Conservation (phyloP, 2,113 vertebrate genomes). For the Cyanoderma ruficeps region DNA sequence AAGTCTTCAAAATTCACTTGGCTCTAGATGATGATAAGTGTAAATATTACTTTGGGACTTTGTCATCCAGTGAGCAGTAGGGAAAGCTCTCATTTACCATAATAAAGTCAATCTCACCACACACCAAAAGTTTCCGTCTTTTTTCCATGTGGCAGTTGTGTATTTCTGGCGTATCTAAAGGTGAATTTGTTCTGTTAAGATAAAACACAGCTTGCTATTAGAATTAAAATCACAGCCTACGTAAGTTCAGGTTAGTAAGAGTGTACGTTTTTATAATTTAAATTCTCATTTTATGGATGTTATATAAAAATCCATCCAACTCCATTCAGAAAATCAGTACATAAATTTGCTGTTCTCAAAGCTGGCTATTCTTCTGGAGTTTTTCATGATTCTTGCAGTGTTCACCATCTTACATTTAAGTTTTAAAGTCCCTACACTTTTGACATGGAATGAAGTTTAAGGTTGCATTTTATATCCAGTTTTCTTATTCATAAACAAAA, state of each 20-base stretch:
- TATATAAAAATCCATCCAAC: background rate
- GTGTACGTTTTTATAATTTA: background rate
- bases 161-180: background rate
- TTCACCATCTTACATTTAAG: background rate
- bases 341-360: background rate
- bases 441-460: background rate
- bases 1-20: background rate
- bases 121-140: background rate
- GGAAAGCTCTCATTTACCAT: background rate
- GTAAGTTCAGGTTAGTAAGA: background rate
- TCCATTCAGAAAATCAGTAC: background rate
- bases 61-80: background rate
- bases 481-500: background rate
- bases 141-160: background rate
- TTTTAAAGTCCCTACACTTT: background rate
- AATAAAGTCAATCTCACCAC: background rate
- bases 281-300: background rate
- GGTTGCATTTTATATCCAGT: accelerated
- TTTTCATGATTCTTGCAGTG: background rate
- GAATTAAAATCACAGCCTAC: background rate
- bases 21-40: background rate
- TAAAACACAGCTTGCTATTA: background rate
- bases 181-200: background rate
- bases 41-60: background rate
- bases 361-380: background rate